Evolutionary conservation across 2,113 vertebrate species (phyloP).

Genomic region (Octodon degus): DNA sequence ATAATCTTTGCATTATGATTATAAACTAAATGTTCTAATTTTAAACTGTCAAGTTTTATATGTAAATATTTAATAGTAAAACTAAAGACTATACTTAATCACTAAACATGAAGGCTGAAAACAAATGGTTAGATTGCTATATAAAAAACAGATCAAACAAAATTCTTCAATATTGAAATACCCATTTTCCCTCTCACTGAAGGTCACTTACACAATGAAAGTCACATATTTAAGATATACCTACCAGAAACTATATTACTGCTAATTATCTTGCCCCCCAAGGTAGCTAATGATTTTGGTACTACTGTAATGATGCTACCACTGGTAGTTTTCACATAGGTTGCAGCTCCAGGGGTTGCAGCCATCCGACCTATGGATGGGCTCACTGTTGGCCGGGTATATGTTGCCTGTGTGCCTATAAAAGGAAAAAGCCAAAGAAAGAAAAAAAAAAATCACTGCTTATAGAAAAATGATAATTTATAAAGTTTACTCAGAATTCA

Average conservation of each 20-base stretch:
- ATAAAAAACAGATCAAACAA: constrained; percentile 46
- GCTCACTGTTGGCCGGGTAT: constrained; percentile 93
- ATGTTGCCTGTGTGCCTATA: constrained; percentile 93
- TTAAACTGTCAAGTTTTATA: constrained; percentile 37
- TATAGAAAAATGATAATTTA: constrained; percentile 60
- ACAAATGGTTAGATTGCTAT: constrained; percentile 45
- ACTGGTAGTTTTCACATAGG: constrained; percentile 98
- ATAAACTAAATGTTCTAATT: constrained; percentile 36
- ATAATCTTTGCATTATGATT: constrained; percentile 48
- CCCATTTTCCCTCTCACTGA: constrained; percentile 32
- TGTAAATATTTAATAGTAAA: constrained; percentile 42
- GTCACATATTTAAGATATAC: constrained; percentile 71
- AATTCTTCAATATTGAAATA: constrained; percentile 54
- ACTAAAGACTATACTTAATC: constrained; percentile 58
- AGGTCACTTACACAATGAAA: neutral
- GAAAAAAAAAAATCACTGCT: constrained; percentile 52
- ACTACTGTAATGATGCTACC: constrained; percentile 99
- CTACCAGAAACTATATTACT: constrained; percentile 97
- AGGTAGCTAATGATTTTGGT: constrained; percentile 96
- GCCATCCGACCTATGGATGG: constrained; percentile 93
- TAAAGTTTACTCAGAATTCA: constrained; percentile 54
- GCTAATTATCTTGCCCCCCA: constrained; percentile 98
- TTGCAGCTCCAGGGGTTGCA: constrained; percentile 92
- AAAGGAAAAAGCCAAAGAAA: constrained; percentile 47
- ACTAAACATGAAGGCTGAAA: constrained; percentile 44